phyloP scores from a whole-genome alignment of 30 jellyfish, hydroid and myxozoan species.

The Mastigias papua region DNA sequence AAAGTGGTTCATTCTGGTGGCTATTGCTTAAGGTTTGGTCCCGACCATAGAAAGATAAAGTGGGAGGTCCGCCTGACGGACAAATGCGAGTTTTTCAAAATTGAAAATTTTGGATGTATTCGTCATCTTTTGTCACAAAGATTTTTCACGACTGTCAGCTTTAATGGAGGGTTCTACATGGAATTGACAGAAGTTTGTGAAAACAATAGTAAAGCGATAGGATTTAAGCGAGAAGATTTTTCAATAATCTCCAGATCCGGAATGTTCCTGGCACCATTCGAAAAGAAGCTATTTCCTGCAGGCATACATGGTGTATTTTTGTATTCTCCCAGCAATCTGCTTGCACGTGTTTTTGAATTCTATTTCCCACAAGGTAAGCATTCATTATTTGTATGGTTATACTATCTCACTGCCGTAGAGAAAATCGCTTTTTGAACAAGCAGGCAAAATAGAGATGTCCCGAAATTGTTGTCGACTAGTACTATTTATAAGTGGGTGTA shows the following conservation, averaged over 20 bases:
- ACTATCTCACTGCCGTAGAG: no score
- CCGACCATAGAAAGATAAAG: neutral
- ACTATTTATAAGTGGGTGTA: no score
- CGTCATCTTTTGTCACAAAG: constrained; percentile 1
- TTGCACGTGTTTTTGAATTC: neutral
- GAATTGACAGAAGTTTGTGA: neutral
- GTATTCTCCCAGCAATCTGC: neutral
- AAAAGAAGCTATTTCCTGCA: neutral
- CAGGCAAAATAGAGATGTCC: no score
- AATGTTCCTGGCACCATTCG: neutral
- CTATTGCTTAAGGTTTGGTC: neutral
- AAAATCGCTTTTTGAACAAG: no score
- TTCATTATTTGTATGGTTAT: neutral
- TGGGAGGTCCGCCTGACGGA: neutral
- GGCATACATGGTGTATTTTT: neutral
- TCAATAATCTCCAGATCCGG: constrained; percentile 7
- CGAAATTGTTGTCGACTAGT: no score
- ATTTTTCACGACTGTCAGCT: neutral
- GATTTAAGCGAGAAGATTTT: neutral
- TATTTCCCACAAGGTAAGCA: constrained; percentile 11
- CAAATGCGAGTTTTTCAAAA: constrained; percentile 12
- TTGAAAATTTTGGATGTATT: constrained; percentile 25
- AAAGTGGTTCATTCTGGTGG: constrained; percentile 35
- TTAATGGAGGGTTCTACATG: neutral
- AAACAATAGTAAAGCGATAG: neutral